Evolutionary conservation across 2,113 vertebrate genomes (phyloP).

Genomic region (Meriones unguiculatus): DNA sequence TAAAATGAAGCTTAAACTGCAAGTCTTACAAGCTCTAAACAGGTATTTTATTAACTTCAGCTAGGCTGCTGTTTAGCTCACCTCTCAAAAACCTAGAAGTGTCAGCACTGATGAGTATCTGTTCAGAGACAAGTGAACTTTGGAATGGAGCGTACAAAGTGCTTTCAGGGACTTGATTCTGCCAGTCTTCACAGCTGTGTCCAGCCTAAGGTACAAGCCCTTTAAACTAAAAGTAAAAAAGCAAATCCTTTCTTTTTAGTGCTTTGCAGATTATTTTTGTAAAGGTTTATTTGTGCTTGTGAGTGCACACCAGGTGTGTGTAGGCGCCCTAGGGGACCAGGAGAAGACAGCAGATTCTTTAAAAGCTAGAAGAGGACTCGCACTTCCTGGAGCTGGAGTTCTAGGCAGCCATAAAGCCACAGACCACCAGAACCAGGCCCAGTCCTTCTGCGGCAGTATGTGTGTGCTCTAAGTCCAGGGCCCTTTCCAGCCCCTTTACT

Average conservation of each 20-base stretch:
- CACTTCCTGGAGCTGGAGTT: background rate
- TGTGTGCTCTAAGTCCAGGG: too few relatives aligned
- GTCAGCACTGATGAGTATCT: background rate
- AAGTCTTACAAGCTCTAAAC: background rate
- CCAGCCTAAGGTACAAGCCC: background rate
- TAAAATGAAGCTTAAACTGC: background rate
- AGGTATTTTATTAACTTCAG: background rate
- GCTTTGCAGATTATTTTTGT: too few relatives aligned
- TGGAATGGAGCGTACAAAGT: rapidly evolving
- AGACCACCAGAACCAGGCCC: background rate
- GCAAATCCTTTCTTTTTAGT: background rate
- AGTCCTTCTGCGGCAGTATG: background rate
- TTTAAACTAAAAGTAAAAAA: background rate
- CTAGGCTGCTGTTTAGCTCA: background rate
- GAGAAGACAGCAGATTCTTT: background rate
- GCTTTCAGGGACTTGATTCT: background rate
- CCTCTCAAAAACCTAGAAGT: background rate
- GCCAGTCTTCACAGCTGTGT: background rate
- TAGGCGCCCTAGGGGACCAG: background rate
- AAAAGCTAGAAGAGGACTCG: background rate
- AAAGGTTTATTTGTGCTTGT: background rate
- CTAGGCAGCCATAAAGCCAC: background rate
- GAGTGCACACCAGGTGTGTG: background rate
- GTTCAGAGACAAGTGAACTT: background rate
- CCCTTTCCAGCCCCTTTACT: too few relatives aligned